These are phyloP conservation scores for Toxotes jaculatrix DNA, from an alignment of 2,113 vertebrate genomes.

Conservation along the genomic window DNA sequence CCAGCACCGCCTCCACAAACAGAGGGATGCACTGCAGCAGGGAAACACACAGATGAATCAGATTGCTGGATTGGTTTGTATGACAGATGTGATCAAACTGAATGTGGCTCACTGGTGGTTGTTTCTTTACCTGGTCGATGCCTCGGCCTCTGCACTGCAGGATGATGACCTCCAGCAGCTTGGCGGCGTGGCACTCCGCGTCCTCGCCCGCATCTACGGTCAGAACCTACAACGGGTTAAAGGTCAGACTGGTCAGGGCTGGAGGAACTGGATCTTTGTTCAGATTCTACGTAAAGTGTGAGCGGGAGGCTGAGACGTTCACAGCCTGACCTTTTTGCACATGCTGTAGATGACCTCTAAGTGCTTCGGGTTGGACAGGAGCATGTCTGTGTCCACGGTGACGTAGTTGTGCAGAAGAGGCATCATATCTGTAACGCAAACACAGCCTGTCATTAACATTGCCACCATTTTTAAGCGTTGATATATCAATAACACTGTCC, in stretches of 20 bases:
- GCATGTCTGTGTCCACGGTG: constrained; percentile 94
- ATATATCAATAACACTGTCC: not conserved
- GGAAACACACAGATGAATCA: not conserved
- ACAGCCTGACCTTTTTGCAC: constrained; percentile 94
- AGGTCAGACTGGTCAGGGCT: not conserved
- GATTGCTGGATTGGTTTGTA: too few species aligned
- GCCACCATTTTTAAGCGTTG: not conserved
- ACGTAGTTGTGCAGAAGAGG: constrained; percentile 99
- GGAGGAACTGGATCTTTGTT: not conserved
- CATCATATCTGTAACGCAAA: constrained; percentile 93
- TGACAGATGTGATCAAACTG: not conserved
- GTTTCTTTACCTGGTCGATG: constrained; percentile 93
- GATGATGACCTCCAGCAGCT: constrained; percentile 96
- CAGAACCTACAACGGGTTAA: constrained; percentile 86
- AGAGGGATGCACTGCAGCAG: constrained; percentile 90
- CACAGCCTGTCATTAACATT: not conserved
- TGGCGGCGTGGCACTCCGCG: constrained; percentile 96
- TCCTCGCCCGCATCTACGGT: constrained; percentile 94
- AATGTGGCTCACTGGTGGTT: not conserved
- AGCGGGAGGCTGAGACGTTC: not conserved
- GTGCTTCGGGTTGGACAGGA: constrained; percentile 94
- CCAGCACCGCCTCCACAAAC: constrained; percentile 95
- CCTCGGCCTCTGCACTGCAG: constrained; percentile 94
- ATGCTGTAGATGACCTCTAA: constrained; percentile 97
- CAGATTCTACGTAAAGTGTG: not conserved